Evolutionary conservation across 2,888 invertebrate genomes (phyloP).

Genomic region (Diabrotica balteata): DNA sequence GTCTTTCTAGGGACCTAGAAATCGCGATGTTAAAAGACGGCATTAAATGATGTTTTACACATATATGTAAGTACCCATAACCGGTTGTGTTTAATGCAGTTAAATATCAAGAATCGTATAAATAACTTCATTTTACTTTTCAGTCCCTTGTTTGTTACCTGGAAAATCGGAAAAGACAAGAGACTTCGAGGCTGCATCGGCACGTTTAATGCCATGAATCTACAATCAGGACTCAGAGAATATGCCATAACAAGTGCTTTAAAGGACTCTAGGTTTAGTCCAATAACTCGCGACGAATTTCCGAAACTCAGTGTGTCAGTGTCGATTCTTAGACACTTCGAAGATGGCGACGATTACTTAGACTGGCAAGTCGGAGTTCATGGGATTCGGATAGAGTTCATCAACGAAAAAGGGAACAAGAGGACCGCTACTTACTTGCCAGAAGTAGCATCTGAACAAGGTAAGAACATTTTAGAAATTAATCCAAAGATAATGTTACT

Average conservation of each 20-base stretch:
- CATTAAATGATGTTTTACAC: too few species aligned
- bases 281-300: conserved; percentile 93
- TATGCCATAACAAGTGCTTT: conserved; percentile 98
- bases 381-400: conserved; percentile 97
- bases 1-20: too few species aligned
- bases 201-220: conserved; percentile 95
- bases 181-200: conserved; percentile 98
- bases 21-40: too few species aligned
- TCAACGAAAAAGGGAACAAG: conserved; percentile 90
- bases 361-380: conserved; percentile 98
- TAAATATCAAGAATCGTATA: too few species aligned
- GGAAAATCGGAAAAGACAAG: conserved; percentile 97
- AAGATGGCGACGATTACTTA: conserved; percentile 91
- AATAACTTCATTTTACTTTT: conserved; percentile 29
- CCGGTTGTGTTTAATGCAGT: too few species aligned
- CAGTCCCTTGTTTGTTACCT: conserved; percentile 98
- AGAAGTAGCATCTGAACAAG: conserved; percentile 98
- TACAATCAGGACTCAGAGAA: conserved; percentile 93
- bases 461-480: conserved; percentile 60
- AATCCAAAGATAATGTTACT: too few species aligned
- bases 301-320: conserved; percentile 92
- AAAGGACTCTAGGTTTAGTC: conserved; percentile 96
- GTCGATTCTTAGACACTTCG: conserved; percentile 95
- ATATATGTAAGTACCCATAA: too few species aligned
- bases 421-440: conserved; percentile 98